phyloP scores from a whole-genome alignment of 2,888 invertebrate species.

The Cerceris rybyensis region DNA sequence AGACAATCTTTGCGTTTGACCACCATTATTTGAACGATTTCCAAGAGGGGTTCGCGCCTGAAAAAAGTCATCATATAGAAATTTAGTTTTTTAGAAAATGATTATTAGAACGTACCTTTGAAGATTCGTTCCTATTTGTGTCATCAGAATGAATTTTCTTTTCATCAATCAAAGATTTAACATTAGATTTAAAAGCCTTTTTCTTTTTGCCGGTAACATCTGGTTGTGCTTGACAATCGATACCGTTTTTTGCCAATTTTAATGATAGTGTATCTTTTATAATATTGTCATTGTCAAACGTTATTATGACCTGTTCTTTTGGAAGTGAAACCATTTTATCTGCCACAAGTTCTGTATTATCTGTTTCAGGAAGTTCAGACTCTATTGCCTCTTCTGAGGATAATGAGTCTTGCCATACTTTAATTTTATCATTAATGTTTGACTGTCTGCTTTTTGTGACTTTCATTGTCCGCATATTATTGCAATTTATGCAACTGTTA shows the following conservation, averaged over 20 bases:
- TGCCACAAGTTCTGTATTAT: slow-evolving; percentile 23
- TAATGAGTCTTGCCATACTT: slow-evolving; percentile 73
- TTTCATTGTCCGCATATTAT: background rate
- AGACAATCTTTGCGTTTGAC: slow-evolving; percentile 44
- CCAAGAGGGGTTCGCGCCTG: slow-evolving; percentile 76
- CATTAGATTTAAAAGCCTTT: slow-evolving; percentile 46
- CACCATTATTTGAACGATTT: slow-evolving; percentile 74
- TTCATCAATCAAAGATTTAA: slow-evolving; percentile 59
- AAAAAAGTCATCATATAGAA: slow-evolving; percentile 32
- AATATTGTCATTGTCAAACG: slow-evolving; percentile 66
- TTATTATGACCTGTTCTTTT: slow-evolving; percentile 71
- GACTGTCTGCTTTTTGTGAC: background rate
- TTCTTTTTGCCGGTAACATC: slow-evolving; percentile 46
- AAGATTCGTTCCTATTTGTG: slow-evolving; percentile 52
- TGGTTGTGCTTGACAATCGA: slow-evolving; percentile 39
- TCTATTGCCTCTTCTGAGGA: slow-evolving; percentile 44
- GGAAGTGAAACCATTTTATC: background rate
- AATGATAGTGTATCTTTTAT: slow-evolving; percentile 32
- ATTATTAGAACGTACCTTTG: slow-evolving; percentile 53
- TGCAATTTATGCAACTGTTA: background rate
- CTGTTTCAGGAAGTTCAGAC: slow-evolving; percentile 25
- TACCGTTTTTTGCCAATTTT: slow-evolving; percentile 38
- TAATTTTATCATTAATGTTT: slow-evolving; percentile 62
- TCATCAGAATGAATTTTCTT: slow-evolving; percentile 55
- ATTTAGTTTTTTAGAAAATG: background rate